Conservation (phyloP, 2,113 vertebrate genomes). For the Macroglossus sobrinus region DNA sequence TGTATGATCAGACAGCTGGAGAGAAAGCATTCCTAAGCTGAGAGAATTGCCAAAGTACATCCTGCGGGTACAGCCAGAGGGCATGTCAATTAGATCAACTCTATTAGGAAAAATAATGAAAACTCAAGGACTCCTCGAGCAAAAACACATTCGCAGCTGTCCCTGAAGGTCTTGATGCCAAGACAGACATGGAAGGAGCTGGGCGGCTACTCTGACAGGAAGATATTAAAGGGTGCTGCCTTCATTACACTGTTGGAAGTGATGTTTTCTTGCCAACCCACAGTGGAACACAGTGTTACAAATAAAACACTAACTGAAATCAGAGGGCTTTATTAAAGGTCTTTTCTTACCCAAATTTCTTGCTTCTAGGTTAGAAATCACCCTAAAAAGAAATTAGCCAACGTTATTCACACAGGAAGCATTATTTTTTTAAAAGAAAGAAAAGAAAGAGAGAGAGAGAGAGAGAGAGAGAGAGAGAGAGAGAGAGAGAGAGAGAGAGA, state of each 20-base stretch:
- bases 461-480: no score
- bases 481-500: no score
- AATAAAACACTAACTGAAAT: background rate
- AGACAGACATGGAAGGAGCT: background rate
- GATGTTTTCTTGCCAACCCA: background rate
- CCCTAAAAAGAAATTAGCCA: slow-evolving; percentile 80
- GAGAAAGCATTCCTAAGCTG: background rate
- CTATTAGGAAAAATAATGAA: background rate
- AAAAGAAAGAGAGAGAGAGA: no score
- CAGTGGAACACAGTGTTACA: background rate
- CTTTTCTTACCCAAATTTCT: slow-evolving; percentile 87
- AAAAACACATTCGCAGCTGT: background rate
- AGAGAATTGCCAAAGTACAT: background rate
- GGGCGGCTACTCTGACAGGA: background rate
- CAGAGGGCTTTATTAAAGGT: background rate
- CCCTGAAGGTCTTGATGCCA: background rate
- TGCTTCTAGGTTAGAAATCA: slow-evolving; percentile 88
- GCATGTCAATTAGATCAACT: background rate
- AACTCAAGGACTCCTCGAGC: background rate
- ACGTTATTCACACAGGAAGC: slow-evolving; percentile 50
- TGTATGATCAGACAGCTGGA: background rate
- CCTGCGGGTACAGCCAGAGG: background rate
- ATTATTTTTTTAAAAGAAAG: background rate
- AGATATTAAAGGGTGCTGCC: background rate
- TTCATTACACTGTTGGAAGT: background rate